Conservation (phyloP, 2,888 invertebrate species). For the Drosophila recens region DNA sequence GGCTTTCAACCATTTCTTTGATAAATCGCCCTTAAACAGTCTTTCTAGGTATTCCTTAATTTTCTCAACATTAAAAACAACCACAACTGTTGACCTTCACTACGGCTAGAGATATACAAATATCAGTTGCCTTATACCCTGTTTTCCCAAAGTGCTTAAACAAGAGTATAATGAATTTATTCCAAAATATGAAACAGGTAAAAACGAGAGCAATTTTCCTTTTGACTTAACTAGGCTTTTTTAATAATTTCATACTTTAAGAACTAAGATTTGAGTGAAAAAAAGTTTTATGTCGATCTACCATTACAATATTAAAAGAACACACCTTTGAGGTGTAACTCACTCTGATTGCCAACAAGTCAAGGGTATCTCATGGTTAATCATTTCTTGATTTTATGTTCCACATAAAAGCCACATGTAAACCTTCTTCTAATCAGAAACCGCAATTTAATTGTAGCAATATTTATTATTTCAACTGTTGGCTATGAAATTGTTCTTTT, state of each 20-base stretch:
- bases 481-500: conserved; percentile 34
- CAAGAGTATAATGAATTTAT: background rate
- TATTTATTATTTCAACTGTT: conserved; percentile 34
- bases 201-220: background rate
- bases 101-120: background rate
- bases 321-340: background rate
- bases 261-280: background rate
- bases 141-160: background rate
- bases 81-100: conserved; percentile 3
- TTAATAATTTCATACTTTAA: background rate
- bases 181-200: background rate
- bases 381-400: conserved; percentile 7
- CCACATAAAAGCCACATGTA: conserved; percentile 40
- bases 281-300: background rate
- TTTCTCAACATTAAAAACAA: background rate
- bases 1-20: background rate
- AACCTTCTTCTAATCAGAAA: conserved; percentile 63
- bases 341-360: background rate
- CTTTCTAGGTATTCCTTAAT: background rate
- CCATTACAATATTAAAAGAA: background rate
- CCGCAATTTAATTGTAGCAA: conserved; percentile 67
- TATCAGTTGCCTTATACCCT: conserved; percentile 1
- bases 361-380: conserved; percentile 8
- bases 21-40: background rate
- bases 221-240: too few relatives aligned